These are phyloP conservation scores for Phalera bucephala DNA, from an alignment of 2,888 invertebrate species.

Conservation along the genomic window DNA sequence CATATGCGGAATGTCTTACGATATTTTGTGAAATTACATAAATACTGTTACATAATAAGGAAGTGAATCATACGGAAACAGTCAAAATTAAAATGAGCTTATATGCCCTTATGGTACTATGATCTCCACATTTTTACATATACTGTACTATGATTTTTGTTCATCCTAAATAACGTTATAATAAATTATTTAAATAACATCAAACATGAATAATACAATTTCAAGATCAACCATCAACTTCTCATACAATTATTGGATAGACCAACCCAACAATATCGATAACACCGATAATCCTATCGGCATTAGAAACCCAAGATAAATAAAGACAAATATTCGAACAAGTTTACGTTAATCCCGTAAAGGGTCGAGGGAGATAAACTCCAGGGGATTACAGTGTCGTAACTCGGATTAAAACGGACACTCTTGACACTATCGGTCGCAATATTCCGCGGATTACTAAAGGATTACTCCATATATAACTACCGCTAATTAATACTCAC, in stretches of 20 bases:
- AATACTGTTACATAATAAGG: too few species aligned
- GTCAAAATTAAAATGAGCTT: too few species aligned
- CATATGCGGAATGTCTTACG: too few species aligned
- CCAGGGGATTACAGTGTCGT: constrained; percentile 65
- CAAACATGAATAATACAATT: too few species aligned
- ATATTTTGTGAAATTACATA: too few species aligned
- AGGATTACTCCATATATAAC: constrained; percentile 56
- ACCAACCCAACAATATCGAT: constrained; percentile 24
- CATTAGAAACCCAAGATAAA: constrained; percentile 54
- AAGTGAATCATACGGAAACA: too few species aligned
- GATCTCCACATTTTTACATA: too few species aligned
- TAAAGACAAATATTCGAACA: constrained; percentile 66
- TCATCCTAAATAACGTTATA: too few species aligned
- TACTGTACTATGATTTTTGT: too few species aligned
- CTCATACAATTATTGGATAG: not conserved
- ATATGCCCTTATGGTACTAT: too few species aligned
- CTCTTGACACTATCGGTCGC: constrained; percentile 65
- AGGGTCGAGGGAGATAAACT: constrained; percentile 70
- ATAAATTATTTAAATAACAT: too few species aligned
- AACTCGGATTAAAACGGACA: constrained; percentile 64
- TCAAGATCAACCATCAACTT: too few species aligned
- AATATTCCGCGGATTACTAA: constrained; percentile 64
- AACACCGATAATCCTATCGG: constrained; percentile 32
- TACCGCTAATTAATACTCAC: constrained; percentile 52
- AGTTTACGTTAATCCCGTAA: constrained; percentile 72